Conservation (phyloP, 2,888 invertebrate genomes). For the Ophion obscuratus region DNA sequence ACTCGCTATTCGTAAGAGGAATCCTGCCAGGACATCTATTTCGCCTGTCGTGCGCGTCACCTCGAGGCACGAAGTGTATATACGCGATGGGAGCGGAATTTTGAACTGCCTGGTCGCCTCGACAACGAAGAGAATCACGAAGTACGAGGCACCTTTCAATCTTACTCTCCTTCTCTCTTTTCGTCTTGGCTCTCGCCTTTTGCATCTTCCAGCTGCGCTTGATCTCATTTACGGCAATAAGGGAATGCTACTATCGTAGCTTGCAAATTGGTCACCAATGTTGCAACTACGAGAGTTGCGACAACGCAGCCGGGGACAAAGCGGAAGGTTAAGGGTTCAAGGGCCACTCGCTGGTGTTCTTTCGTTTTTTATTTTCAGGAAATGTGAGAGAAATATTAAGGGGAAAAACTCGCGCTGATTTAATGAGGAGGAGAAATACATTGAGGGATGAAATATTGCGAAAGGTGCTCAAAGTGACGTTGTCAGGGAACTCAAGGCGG, state of each 20-base stretch:
- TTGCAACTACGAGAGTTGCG: too few relatives aligned
- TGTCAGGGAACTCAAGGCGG: too few relatives aligned
- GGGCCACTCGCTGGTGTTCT: too few relatives aligned
- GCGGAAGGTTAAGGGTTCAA: too few relatives aligned
- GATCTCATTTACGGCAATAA: slow-evolving; percentile 36
- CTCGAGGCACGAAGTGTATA: neutral
- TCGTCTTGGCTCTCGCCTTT: neutral
- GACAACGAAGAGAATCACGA: slow-evolving; percentile 27
- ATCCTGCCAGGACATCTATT: slow-evolving; percentile 52
- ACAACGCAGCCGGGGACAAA: too few relatives aligned
- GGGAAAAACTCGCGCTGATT: too few relatives aligned
- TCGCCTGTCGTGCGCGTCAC: slow-evolving; percentile 48
- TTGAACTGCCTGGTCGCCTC: slow-evolving; percentile 11
- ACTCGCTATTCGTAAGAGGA: slow-evolving; percentile 26
- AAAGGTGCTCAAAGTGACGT: too few relatives aligned
- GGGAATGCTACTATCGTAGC: slow-evolving; percentile 1
- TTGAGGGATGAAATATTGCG: too few relatives aligned
- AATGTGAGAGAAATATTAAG: too few relatives aligned
- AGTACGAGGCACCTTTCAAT: slow-evolving; percentile 18
- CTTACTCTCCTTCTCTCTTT: neutral
- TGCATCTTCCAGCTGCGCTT: neutral
- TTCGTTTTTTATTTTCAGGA: too few relatives aligned
- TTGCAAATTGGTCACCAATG: slow-evolving; percentile 2
- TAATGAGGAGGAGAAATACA: too few relatives aligned
- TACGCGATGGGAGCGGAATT: slow-evolving; percentile 32